phyloP scores from a whole-genome alignment of 2,113 vertebrate species.

The Taurulus bubalis region DNA sequence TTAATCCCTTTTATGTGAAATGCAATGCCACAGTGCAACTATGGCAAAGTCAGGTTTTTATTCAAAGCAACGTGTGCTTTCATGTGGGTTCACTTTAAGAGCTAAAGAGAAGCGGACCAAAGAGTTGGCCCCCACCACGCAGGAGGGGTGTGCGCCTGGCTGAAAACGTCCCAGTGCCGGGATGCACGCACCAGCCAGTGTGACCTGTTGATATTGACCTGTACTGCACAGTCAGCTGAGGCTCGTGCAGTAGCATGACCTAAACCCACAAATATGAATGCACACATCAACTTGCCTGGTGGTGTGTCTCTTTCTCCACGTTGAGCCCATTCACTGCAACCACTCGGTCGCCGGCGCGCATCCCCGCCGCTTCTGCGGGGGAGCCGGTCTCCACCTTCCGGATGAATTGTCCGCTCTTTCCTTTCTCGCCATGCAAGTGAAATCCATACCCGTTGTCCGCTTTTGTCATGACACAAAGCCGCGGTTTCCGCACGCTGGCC shows the following conservation, averaged over 20 bases:
- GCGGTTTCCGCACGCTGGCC: constrained; percentile 89
- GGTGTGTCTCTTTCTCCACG: constrained; percentile 95
- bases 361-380: constrained; percentile 90
- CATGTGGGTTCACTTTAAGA: not conserved
- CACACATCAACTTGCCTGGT: constrained; percentile 86
- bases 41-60: not conserved
- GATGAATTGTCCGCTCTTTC: constrained; percentile 94
- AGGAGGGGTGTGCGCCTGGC: not conserved
- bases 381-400: constrained; percentile 93
- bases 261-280: not conserved
- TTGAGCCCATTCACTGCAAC: constrained; percentile 93
- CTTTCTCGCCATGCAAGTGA: constrained; percentile 97
- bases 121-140: too few relatives aligned
- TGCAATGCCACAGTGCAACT: not conserved
- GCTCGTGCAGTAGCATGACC: not conserved
- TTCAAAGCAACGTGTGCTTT: not conserved
- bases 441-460: constrained; percentile 92
- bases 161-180: constrained; percentile 18
- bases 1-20: not conserved
- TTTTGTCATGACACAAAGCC: constrained; percentile 91
- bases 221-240: not conserved
- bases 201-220: not conserved
- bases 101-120: not conserved
- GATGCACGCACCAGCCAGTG: not conserved
- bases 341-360: constrained; percentile 91